Conservation (phyloP, 2,888 invertebrate genomes). For the Drosophila demipolita region DNA sequence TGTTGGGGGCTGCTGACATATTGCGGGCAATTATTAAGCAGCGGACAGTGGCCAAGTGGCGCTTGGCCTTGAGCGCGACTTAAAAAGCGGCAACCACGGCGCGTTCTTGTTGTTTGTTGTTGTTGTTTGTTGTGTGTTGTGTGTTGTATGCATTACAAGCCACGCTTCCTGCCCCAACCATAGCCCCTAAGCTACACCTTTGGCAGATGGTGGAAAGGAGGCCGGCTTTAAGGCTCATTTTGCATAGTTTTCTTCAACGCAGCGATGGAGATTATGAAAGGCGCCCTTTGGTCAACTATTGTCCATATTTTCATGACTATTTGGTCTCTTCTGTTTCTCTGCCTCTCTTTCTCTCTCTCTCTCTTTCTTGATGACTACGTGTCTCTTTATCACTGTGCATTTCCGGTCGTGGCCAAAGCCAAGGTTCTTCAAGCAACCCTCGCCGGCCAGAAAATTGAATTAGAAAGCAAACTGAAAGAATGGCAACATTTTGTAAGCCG, state of each 20-base stretch:
- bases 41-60: slow-evolving; percentile 27
- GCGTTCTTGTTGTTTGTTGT: slow-evolving; percentile 27
- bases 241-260: slow-evolving; percentile 1
- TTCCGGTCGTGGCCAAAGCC: slow-evolving; percentile 52
- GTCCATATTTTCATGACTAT: slow-evolving; percentile 43
- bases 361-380: neutral
- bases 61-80: slow-evolving; percentile 57
- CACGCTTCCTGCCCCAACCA: neutral
- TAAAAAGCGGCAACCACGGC: slow-evolving; percentile 70
- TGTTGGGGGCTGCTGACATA: slow-evolving; percentile 23
- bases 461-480: slow-evolving; percentile 49
- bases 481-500: neutral
- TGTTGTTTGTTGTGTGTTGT: slow-evolving; percentile 30
- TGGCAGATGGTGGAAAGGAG: too few species aligned
- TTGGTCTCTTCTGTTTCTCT: neutral
- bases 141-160: slow-evolving; percentile 4
- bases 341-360: neutral
- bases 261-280: slow-evolving; percentile 23
- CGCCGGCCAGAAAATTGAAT: slow-evolving; percentile 73
- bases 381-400: slow-evolving; percentile 9
- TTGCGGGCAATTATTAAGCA: slow-evolving; percentile 59
- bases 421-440: slow-evolving; percentile 50
- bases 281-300: slow-evolving; percentile 23
- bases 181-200: neutral
- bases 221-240: neutral